A percentile compares a stretch with the other conserved stretches of the same genome.
Conservation (phyloP, 2,888 invertebrate genomes). For the Trissolcus brochymenae region DNA sequence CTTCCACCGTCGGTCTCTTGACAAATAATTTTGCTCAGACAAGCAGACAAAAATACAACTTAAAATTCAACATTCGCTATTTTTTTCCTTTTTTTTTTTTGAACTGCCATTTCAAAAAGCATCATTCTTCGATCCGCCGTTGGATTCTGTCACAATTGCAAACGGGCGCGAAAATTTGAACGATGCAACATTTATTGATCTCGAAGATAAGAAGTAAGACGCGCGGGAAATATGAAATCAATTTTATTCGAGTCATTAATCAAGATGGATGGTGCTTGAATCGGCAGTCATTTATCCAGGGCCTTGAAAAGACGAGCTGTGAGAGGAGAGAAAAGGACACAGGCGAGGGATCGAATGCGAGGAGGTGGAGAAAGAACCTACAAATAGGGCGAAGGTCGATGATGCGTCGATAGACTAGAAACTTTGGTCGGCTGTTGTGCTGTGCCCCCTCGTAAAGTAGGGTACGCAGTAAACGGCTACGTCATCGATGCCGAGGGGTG, state of each 20-base stretch:
- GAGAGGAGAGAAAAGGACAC: background rate
- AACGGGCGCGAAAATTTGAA: too few species aligned
- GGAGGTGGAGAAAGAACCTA: conserved; percentile 18
- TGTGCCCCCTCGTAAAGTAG: conserved; percentile 37
- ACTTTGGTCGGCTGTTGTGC: conserved; percentile 25
- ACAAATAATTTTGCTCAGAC: too few species aligned
- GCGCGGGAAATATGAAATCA: conserved; percentile 20
- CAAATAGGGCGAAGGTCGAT: conserved; percentile 54
- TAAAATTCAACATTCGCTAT: too few species aligned
- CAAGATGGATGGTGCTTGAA: conserved; percentile 38
- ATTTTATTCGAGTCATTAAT: conserved; percentile 33
- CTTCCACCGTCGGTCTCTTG: background rate
- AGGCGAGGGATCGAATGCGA: background rate
- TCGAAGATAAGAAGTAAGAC: too few species aligned
- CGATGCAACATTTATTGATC: too few species aligned
- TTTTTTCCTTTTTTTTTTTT: too few species aligned
- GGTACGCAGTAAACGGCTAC: conserved; percentile 42
- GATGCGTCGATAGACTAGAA: conserved; percentile 53
- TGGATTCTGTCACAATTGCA: too few species aligned
- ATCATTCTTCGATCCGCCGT: too few species aligned
- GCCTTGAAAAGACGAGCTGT: conserved; percentile 33
- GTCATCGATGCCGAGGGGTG: conserved; percentile 58
- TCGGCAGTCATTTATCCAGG: conserved; percentile 36
- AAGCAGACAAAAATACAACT: too few species aligned
- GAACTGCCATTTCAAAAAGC: too few species aligned